Conservation (phyloP, 1,140 invertebrate genomes). For the Hyposmocoma kahamanoa region DNA sequence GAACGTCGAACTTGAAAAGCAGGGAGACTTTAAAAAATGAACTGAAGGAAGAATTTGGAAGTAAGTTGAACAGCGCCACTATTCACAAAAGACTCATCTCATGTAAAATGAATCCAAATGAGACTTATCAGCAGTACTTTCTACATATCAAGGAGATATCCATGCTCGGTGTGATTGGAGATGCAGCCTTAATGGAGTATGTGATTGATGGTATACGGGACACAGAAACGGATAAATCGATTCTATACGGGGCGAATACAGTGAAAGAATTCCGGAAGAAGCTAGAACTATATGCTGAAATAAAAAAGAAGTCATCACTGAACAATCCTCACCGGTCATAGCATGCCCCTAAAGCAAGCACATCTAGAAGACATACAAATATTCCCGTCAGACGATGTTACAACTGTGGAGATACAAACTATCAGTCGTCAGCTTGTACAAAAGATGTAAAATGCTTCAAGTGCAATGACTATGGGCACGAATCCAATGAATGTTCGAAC, state of each 20-base stretch:
- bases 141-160: constrained; percentile 27
- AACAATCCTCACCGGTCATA: not conserved
- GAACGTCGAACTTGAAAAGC: constrained; percentile 7
- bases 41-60: constrained; percentile 19
- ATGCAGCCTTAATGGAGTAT: constrained; percentile 33
- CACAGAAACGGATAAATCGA: constrained; percentile 27
- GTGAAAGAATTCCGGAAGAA: constrained; percentile 32
- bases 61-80: constrained; percentile 14
- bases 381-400: constrained; percentile 13
- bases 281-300: constrained; percentile 23
- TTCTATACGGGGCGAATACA: constrained; percentile 39
- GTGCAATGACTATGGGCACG: constrained; percentile 21
- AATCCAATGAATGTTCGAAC: constrained; percentile 12
- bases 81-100: constrained; percentile 13
- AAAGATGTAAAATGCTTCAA: constrained; percentile 29
- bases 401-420: constrained; percentile 18
- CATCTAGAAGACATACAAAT: not conserved
- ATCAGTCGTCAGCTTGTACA: constrained; percentile 8
- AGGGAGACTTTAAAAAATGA: constrained; percentile 7
- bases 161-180: constrained; percentile 29
- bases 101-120: constrained; percentile 16
- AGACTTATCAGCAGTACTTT: constrained; percentile 23
- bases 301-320: constrained; percentile 14
- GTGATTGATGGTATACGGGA: constrained; percentile 48
- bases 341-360: not conserved